Conservation (phyloP, 2,797 vertebrate genomes). For the Paramormyrops hopkinsi region DNA sequence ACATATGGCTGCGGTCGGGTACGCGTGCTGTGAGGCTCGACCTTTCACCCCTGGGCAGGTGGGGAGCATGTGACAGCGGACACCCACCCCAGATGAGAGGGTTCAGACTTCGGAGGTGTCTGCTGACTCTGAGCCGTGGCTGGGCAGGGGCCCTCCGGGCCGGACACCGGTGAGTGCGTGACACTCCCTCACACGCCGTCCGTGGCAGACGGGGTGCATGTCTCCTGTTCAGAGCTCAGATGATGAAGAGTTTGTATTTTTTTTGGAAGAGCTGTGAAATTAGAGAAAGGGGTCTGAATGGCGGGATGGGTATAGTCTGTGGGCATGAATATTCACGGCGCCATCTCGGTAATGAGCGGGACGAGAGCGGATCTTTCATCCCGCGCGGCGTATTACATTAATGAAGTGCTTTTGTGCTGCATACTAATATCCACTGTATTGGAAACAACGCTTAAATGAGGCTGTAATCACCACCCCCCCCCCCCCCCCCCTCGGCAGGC, state of each 20-base stretch:
- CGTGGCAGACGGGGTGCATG: not conserved
- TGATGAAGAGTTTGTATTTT: conserved; percentile 1
- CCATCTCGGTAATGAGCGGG: conserved; percentile 1
- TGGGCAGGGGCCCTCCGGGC: not conserved
- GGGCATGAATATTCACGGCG: conserved; percentile 9
- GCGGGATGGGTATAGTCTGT: not conserved
- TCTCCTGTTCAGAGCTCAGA: not conserved
- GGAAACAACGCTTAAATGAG: conserved; percentile 23
- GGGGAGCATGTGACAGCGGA: not conserved
- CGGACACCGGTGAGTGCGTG: not conserved
- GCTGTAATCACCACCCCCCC: conserved; percentile 10
- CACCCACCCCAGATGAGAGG: not conserved
- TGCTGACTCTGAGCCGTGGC: not conserved
- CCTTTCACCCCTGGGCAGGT: not conserved
- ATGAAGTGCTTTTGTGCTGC: conserved; percentile 18
- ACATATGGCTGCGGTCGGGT: not conserved
- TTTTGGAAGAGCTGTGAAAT: not conserved
- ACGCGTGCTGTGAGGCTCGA: not conserved
- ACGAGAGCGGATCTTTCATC: conserved; percentile 12
- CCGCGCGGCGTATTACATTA: not conserved
- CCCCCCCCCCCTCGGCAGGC: conserved; percentile 5
- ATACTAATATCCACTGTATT: conserved; percentile 23
- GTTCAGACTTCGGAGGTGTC: not conserved
- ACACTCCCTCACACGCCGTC: not conserved
- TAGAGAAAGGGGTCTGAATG: not conserved